A percentile compares a stretch with the other conserved stretches of the same genome.
Conservation (phyloP, 2,888 invertebrate species). For the Epiblema foenella region DNA sequence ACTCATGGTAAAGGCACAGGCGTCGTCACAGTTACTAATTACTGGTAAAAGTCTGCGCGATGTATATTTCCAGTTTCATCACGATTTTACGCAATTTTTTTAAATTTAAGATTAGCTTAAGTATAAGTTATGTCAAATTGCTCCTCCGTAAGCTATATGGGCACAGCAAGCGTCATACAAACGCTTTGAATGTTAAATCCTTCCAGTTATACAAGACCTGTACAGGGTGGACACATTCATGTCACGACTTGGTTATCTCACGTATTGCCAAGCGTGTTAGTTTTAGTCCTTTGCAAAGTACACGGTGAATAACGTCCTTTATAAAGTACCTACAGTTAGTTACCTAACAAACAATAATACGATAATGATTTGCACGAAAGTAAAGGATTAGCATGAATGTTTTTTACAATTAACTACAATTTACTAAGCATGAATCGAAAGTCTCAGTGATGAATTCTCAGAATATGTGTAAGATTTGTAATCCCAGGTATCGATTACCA, state of each 20-base stretch:
- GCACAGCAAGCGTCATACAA: not conserved
- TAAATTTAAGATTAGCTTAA: too few species aligned
- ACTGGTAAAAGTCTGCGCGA: too few species aligned
- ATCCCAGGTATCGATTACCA: too few species aligned
- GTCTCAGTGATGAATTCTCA: too few species aligned
- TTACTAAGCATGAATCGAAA: too few species aligned
- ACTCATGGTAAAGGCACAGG: too few species aligned
- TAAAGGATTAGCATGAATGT: too few species aligned
- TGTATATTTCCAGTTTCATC: too few species aligned
- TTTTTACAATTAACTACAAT: not conserved
- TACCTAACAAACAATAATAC: not conserved
- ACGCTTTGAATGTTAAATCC: slow-evolving; percentile 13
- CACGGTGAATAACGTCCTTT: not conserved
- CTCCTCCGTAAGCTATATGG: not conserved
- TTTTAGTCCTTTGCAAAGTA: slow-evolving; percentile 8
- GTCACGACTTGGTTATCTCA: slow-evolving; percentile 6
- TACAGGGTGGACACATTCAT: not conserved
- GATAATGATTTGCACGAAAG: not conserved
- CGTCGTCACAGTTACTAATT: too few species aligned
- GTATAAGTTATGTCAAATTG: not conserved
- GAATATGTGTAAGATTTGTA: too few species aligned
- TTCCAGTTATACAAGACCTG: slow-evolving; percentile 11
- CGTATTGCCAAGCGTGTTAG: slow-evolving; percentile 1
- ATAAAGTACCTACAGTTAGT: not conserved
- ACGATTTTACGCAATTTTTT: too few species aligned